Conservation (phyloP, 2,797 vertebrate genomes). For the Melanotaenia boesemani region DNA sequence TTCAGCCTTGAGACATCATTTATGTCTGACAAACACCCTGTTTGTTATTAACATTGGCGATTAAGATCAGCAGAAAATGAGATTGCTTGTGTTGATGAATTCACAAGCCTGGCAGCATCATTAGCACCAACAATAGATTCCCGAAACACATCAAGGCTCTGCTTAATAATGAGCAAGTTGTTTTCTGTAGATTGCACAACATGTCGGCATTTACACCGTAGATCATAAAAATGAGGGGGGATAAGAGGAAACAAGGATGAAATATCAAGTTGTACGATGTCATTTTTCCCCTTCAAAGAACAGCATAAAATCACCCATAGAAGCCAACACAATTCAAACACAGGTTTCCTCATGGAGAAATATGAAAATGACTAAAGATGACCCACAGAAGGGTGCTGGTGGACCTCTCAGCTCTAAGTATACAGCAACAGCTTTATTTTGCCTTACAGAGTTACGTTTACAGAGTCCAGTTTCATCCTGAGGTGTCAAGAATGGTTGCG, state of each 20-base stretch:
- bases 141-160: constrained; percentile 25
- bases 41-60: constrained; percentile 24
- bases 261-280: neutral
- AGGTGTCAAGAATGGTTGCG: neutral
- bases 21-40: constrained; percentile 16
- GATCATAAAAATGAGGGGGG: constrained; percentile 7
- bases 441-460: neutral
- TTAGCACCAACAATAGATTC: constrained; percentile 38
- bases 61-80: constrained; percentile 37
- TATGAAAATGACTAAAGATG: constrained; percentile 6
- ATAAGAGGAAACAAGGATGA: constrained; percentile 9
- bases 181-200: constrained; percentile 19
- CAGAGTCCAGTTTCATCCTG: neutral
- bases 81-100: constrained; percentile 41
- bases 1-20: constrained; percentile 15
- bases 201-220: constrained; percentile 34
- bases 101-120: constrained; percentile 23
- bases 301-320: neutral
- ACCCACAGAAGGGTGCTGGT: constrained; percentile 7
- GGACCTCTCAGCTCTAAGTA: neutral
- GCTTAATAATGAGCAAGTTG: constrained; percentile 25
- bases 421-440: neutral
- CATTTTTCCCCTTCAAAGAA: neutral
- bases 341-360: constrained; percentile 1
- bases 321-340: neutral